Base-by-base conservation (phyloP, 2,888 invertebrate genomes). In the Agriopis aurantiaria region DNA sequence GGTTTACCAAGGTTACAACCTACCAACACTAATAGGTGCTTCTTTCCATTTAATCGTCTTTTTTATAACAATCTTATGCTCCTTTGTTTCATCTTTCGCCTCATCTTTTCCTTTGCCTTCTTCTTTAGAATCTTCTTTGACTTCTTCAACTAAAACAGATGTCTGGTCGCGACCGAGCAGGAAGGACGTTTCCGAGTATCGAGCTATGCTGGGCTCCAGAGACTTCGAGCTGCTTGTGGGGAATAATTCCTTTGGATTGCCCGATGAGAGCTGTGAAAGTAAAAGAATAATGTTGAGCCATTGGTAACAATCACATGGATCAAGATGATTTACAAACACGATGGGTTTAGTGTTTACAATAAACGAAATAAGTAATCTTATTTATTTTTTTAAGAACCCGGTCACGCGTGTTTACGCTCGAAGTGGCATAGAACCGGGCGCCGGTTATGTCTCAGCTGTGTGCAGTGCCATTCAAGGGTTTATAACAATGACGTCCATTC, bases 101-200 rank as follows among this genome's bases (percentile, higher is more conserved):
- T 61, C 43, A 12, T 52, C 61, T 52, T 53, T 62, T 45, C 53
- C 62, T 4, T 53, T 62, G 45, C 53, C 62, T 4, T 62, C 62
- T 23, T 62, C 53, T 46, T 53, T 62, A 3, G 43, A 8, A 2
- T 64, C 64, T 7, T 51, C 65, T 59, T 73, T 72, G 53, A 95
- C 95, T 33, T 97, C 96, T 86, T 98, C 97, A 67, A 99, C 97
- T 5, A 98, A 95, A 71, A 99, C 97, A 0, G 98, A 97, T 81
- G 97, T 97, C 57, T 97, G 96, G 87, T 99, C 99, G 80, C 98
- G 96, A 0, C 98, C 97, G 45, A 99, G 95, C 8, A 98, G 97
- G 85, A 98, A 97, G 33, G 96, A 95, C 64, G 95, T 96, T 72
- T 97, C 96, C 0, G 96, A 96, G 73, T 97, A 95, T 81, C 97